phyloP scores from a whole-genome alignment of 2,113 vertebrate species.

The Cyrtonyx montezumae region DNA sequence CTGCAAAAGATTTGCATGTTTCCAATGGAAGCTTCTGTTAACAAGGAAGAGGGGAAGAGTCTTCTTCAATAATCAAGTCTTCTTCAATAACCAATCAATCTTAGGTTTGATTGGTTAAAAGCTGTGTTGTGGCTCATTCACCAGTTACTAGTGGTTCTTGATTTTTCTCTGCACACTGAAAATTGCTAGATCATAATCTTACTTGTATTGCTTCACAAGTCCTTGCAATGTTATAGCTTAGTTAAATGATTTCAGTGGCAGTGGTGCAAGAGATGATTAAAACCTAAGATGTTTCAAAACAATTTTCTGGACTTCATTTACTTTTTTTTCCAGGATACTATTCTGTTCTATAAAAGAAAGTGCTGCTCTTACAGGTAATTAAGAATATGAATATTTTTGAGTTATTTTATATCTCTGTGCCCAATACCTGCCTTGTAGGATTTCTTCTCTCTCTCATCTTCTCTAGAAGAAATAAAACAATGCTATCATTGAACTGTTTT shows the following conservation, averaged over 20 bases:
- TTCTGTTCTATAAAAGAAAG: not conserved
- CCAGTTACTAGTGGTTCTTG: not conserved
- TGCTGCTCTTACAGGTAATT: not conserved
- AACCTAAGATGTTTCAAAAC: not conserved
- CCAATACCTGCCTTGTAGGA: not conserved
- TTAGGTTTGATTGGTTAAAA: not conserved
- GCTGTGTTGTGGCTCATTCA: not conserved
- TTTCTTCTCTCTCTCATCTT: not conserved
- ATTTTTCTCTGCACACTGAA: not conserved
- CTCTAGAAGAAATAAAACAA: not conserved
- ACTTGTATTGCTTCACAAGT: not conserved
- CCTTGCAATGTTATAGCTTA: not conserved
- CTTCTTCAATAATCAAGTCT: not conserved
- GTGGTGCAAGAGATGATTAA: not conserved
- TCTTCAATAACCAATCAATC: too few species aligned
- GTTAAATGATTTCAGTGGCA: not conserved
- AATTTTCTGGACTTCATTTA: not conserved
- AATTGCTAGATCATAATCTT: not conserved
- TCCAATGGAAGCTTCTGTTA: not conserved
- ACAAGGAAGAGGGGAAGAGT: not conserved
- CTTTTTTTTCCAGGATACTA: not conserved
- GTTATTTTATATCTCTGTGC: not conserved
- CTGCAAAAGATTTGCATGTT: not conserved
- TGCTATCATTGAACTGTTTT: not conserved
- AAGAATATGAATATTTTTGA: not conserved